phyloP scores from a whole-genome alignment of 2,888 invertebrate species.

The Serrognathus titanus region DNA sequence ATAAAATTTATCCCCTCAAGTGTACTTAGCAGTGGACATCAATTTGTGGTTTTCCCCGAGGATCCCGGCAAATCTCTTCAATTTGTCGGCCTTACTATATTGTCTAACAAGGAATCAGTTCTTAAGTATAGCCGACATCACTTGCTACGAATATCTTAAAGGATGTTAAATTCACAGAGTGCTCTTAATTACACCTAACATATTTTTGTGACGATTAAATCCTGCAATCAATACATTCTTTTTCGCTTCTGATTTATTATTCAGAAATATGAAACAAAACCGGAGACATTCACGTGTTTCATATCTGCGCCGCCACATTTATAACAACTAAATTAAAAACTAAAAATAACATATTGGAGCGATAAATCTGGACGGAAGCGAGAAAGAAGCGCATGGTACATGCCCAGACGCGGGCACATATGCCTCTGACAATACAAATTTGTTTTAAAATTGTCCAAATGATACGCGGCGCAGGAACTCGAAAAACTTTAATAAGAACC shows the following conservation, averaged over 20 bases:
- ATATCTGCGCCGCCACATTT: too few species aligned
- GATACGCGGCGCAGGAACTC: conserved; percentile 4
- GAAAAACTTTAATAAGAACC: conserved; percentile 10
- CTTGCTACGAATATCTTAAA: too few species aligned
- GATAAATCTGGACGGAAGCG: too few species aligned
- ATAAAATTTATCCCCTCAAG: background rate
- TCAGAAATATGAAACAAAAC: background rate
- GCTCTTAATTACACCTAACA: too few species aligned
- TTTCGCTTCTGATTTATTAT: too few species aligned
- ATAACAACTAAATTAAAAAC: too few species aligned
- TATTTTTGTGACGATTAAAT: too few species aligned
- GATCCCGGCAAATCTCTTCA: conserved; percentile 24
- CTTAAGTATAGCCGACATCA: background rate
- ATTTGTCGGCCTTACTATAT: conserved; percentile 15
- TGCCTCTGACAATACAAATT: conserved; percentile 23
- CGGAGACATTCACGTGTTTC: background rate
- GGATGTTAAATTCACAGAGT: too few species aligned
- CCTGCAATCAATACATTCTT: too few species aligned
- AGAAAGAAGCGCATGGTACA: too few species aligned
- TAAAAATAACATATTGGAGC: too few species aligned
- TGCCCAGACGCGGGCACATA: conserved; percentile 3
- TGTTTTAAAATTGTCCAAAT: conserved; percentile 26
- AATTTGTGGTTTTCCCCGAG: conserved; percentile 24
- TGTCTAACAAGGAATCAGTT: background rate
- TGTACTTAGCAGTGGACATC: conserved; percentile 20